Evolutionary conservation across 2,888 invertebrate genomes (phyloP).

Genomic region (Imbricaverruca yamaguchii): DNA sequence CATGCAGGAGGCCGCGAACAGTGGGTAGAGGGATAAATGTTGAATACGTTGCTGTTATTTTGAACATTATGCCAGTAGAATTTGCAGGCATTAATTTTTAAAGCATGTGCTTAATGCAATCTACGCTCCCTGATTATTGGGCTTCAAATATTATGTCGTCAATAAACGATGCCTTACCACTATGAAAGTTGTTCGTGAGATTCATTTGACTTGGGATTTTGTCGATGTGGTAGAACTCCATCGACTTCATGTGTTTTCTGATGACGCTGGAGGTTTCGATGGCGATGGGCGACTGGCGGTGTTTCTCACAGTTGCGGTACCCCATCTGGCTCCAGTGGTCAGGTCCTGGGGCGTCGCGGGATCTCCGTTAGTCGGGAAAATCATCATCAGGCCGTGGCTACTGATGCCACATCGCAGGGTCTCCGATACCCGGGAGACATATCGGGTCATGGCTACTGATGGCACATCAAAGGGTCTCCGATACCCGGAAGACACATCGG

Average conservation of each 20-base stretch:
- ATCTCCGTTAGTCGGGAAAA: neutral
- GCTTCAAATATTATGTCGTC: no score
- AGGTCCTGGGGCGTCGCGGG: neutral
- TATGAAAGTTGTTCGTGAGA: conserved; percentile 71
- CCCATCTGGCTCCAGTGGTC: neutral
- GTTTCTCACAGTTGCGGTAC: conserved; percentile 48
- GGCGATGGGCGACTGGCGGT: conserved; percentile 77
- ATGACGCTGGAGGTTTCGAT: conserved; percentile 63
- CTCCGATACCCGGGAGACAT: neutral
- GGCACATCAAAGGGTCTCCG: no score
- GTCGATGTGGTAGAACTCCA: conserved; percentile 57
- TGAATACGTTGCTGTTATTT: no score
- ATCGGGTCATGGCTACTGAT: neutral
- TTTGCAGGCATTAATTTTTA: no score
- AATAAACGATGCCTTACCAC: conserved; percentile 49
- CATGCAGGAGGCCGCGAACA: no score
- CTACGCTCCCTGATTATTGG: no score
- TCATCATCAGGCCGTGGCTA: neutral
- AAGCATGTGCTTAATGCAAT: no score
- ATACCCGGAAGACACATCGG: neutral
- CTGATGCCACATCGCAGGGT: neutral
- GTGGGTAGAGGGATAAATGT: no score
- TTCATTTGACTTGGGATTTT: conserved; percentile 51
- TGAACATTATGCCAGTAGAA: no score
- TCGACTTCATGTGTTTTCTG: conserved; percentile 50